Percentiles rank a stretch among this genome's conserved stretches.
phyloP scores from a whole-genome alignment of 2,888 invertebrate genomes.

The Diogma glabrata region DNA sequence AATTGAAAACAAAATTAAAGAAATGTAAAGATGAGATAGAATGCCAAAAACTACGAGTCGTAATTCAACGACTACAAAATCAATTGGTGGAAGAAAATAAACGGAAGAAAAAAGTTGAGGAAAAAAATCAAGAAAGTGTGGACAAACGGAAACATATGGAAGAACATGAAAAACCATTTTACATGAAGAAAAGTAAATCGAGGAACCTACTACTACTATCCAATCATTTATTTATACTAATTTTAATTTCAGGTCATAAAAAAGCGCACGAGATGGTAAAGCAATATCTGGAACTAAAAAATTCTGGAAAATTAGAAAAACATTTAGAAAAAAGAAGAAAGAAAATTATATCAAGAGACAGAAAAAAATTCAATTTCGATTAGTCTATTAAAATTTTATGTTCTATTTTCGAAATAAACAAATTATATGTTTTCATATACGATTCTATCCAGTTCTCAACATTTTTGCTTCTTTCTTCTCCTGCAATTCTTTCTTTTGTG shows the following conservation, averaged over 20 bases:
- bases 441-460: slow-evolving; percentile 56
- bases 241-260: slow-evolving; percentile 56
- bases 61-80: slow-evolving; percentile 67
- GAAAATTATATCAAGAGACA: slow-evolving; percentile 44
- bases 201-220: too few species aligned
- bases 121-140: slow-evolving; percentile 42
- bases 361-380: slow-evolving; percentile 32
- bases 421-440: neutral
- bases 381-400: slow-evolving; percentile 18
- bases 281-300: slow-evolving; percentile 71
- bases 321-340: slow-evolving; percentile 72
- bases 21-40: slow-evolving; percentile 49
- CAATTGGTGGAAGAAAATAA: slow-evolving; percentile 56
- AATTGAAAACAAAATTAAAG: slow-evolving; percentile 49
- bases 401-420: slow-evolving; percentile 3
- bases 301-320: slow-evolving; percentile 62
- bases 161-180: slow-evolving; percentile 60
- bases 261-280: slow-evolving; percentile 61
- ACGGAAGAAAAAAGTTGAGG: slow-evolving; percentile 43
- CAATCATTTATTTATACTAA: too few species aligned
- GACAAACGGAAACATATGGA: slow-evolving; percentile 46
- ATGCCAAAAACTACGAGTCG: slow-evolving; percentile 50
- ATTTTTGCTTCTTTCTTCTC: slow-evolving; percentile 84
- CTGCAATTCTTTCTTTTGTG: slow-evolving; percentile 64
- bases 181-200: slow-evolving; percentile 62